Evolutionary conservation across 2,888 invertebrate species (phyloP).

Genomic region (Tetrapedia diversipes): DNA sequence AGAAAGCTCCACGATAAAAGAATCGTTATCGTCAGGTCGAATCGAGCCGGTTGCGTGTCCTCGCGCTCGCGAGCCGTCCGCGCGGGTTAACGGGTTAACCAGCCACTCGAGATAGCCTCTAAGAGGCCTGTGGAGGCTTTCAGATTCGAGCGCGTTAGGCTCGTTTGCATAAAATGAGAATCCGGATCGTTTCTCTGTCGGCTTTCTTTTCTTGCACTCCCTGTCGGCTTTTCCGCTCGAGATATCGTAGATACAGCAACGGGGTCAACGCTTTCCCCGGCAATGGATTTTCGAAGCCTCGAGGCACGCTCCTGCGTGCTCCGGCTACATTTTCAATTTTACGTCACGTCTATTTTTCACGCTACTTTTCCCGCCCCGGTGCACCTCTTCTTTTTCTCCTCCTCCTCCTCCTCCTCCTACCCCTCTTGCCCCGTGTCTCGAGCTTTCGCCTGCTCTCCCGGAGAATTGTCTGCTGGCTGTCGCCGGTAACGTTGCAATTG

Average conservation of each 20-base stretch:
- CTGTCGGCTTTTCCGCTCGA: conserved; percentile 23
- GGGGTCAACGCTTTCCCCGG: conserved; percentile 61
- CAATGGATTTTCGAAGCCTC: conserved; percentile 51
- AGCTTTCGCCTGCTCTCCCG: background rate
- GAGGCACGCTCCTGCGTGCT: conserved; percentile 45
- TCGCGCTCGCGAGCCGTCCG: background rate
- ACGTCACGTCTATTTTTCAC: conserved; percentile 59
- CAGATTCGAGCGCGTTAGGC: conserved; percentile 67
- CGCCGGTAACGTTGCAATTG: conserved; percentile 26
- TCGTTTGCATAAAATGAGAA: conserved; percentile 74
- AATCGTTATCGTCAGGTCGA: no score
- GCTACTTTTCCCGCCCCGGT: conserved; percentile 18
- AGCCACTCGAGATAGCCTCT: conserved; percentile 58
- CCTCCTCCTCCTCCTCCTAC: background rate
- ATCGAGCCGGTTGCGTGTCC: conserved; percentile 27
- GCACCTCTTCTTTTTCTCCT: conserved; percentile 6
- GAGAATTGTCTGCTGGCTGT: conserved; percentile 20
- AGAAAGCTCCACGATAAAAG: no score
- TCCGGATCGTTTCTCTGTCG: conserved; percentile 45
- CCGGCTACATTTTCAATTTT: conserved; percentile 65
- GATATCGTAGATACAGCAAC: conserved; percentile 20
- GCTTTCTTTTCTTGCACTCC: conserved; percentile 15
- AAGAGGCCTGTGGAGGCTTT: conserved; percentile 69
- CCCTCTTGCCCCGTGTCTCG: no score
- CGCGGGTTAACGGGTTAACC: background rate